phyloP scores from a whole-genome alignment of 2,113 vertebrate genomes.

The Hystrix brachyura region DNA sequence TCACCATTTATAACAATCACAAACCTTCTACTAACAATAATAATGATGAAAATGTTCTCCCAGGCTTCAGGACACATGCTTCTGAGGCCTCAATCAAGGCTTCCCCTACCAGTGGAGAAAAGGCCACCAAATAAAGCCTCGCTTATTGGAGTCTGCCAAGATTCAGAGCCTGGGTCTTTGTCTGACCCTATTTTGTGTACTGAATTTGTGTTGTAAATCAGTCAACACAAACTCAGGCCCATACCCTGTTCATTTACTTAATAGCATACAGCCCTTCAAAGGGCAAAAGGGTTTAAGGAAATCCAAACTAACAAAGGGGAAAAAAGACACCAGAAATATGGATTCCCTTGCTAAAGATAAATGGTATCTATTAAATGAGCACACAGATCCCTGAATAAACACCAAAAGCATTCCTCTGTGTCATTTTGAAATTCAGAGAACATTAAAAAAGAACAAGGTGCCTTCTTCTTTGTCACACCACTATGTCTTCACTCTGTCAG shows the following conservation, averaged over 20 bases:
- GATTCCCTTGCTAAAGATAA: conserved; percentile 38
- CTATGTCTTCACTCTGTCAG: conserved; percentile 43
- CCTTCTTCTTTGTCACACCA: conserved; percentile 23
- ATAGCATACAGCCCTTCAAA: conserved; percentile 25
- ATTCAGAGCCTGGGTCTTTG: neutral
- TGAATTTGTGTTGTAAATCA: conserved; percentile 56
- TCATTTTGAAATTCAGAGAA: conserved; percentile 50
- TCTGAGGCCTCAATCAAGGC: neutral
- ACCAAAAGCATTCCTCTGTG: conserved; percentile 34
- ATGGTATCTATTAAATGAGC: conserved; percentile 12
- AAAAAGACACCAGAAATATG: neutral
- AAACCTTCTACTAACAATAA: neutral
- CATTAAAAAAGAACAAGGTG: conserved; percentile 31
- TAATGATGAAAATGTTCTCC: fast-evolving
- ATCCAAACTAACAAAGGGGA: neutral
- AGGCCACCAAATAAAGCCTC: no score
- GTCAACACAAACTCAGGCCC: neutral
- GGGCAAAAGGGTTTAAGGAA: conserved; percentile 55
- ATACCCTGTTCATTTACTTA: conserved; percentile 31
- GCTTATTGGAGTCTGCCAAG: neutral
- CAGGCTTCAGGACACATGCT: neutral
- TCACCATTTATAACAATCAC: neutral
- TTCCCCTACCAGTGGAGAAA: neutral
- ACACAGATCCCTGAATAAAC: conserved; percentile 44
- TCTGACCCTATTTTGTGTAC: neutral